phyloP scores from a whole-genome alignment of 2,888 invertebrate species.

The Embidobia sp. region DNA sequence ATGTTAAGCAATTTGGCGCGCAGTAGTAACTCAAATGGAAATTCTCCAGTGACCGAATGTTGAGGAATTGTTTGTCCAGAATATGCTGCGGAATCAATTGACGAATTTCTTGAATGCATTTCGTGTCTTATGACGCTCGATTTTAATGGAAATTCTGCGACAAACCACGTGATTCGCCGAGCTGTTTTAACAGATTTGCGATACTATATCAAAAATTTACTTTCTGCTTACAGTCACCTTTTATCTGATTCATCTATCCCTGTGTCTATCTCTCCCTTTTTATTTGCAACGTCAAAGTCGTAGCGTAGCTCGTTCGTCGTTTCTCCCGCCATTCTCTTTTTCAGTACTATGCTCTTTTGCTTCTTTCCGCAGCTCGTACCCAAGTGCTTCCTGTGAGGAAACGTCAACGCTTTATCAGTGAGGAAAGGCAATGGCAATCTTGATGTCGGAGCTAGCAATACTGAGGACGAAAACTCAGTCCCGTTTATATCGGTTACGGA shows the following conservation, averaged over 20 bases:
- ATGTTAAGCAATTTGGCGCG: conserved; percentile 31
- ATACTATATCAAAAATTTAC: conserved; percentile 25
- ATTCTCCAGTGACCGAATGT: conserved; percentile 29
- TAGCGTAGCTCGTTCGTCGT: conserved; percentile 52
- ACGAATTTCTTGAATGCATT: conserved; percentile 16
- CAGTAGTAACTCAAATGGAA: conserved; percentile 18
- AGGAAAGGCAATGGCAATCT: conserved; percentile 65
- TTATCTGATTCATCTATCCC: conserved; percentile 63
- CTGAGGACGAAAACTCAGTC: conserved; percentile 49
- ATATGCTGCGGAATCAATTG: conserved; percentile 18
- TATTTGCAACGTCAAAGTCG: conserved; percentile 54
- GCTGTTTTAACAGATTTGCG: conserved; percentile 43
- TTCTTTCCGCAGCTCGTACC: conserved; percentile 71
- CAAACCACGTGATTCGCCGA: conserved; percentile 25
- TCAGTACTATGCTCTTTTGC: conserved; percentile 60
- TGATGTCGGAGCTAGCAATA: conserved; percentile 55
- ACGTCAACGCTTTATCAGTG: conserved; percentile 64
- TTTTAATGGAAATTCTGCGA: conserved; percentile 19
- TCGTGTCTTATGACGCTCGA: conserved; percentile 17
- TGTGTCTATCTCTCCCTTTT: conserved; percentile 49
- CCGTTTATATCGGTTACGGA: conserved; percentile 55
- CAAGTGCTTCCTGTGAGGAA: conserved; percentile 73
- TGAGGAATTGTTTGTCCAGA: conserved; percentile 40
- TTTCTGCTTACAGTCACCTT: conserved; percentile 11
- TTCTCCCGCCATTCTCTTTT: conserved; percentile 57